Percentiles rank a stretch among this genome's conserved stretches.
Evolutionary conservation across 2,797 vertebrate genomes (phyloP).

Genomic region (Halcyon leucocephala): DNA sequence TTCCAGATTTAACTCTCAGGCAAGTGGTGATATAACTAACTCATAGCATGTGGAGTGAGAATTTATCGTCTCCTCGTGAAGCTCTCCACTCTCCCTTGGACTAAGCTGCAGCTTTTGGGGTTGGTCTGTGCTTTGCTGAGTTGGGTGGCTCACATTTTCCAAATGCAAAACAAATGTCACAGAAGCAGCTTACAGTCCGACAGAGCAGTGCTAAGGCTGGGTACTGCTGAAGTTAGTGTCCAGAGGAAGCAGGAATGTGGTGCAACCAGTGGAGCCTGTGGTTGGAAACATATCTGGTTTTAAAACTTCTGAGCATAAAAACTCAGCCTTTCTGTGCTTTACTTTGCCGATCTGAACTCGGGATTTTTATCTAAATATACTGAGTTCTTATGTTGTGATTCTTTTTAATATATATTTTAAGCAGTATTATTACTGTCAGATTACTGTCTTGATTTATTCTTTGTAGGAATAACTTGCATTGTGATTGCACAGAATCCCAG

Average conservation of each 20-base stretch:
- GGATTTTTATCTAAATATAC: neutral
- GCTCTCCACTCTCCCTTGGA: neutral
- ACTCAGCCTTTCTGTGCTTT: neutral
- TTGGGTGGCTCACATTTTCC: conserved; percentile 4
- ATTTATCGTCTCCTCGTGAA: neutral
- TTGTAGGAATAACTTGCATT: neutral
- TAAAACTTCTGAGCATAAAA: neutral
- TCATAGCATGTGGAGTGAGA: neutral
- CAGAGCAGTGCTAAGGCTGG: neutral
- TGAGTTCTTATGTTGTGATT: neutral
- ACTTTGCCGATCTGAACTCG: neutral
- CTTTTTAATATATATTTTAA: neutral
- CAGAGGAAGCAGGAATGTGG: neutral
- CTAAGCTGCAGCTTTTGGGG: neutral
- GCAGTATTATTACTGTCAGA: neutral
- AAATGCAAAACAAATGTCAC: neutral
- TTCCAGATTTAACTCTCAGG: neutral
- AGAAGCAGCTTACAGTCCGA: neutral
- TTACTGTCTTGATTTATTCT: neutral
- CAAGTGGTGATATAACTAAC: neutral
- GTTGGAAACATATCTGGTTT: neutral
- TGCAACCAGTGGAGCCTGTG: neutral
- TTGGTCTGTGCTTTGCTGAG: neutral
- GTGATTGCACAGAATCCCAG: neutral
- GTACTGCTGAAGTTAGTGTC: neutral